Evolutionary conservation across 2,113 vertebrate genomes (phyloP), one percentile per base, ranked within the genome.

Genomic region (Oreochromis niloticus): DNA sequence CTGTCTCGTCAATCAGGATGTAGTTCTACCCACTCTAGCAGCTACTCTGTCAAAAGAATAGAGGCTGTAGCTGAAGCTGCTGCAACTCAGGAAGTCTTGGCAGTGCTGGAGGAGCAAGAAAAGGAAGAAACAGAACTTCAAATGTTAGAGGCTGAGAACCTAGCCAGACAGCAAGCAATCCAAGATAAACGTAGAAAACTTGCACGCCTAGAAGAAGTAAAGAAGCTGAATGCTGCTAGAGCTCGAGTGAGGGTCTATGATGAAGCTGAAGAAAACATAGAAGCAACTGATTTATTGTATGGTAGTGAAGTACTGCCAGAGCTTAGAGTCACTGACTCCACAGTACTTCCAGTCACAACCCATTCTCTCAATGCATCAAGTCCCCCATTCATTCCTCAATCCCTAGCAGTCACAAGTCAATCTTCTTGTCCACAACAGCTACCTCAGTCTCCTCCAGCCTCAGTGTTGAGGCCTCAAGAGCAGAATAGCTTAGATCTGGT

Each of bases 101-200:
- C 81, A 57, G 75, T 91, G 2, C 16, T 93, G 61, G 83, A 87
- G 1, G 87, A 92, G 59, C 82, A 86, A 86, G 85, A 86, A 59
- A 87, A 2, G 8, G 73, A 91, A 89, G 80, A 19, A 22, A 13
- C 7, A 32, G 63, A 91, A 52, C 75, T 89, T 9, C 55, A 90
- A 68, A 86, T 14, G 27, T 19, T 93, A 22, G n/a, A n/a, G n/a
- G n/a, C n/a, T n/a, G n/a, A n/a, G n/a, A n/a, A n/a, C n/a, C n/a
- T n/a, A n/a, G n/a, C n/a, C n/a, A n/a, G n/a, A n/a, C n/a, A n/a
- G n/a, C n/a, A 93, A 86, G 79, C 66, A 68, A 92, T 91, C 8
- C 17, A 88, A 84, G 71, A 81, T 1, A 75, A 87, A 13, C 24
- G 3, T 3, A 90, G 81, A 89, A 89, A 89, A 34, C 81, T 92